Evolutionary conservation across 2,797 vertebrate genomes (phyloP), one percentile per base, ranked within the genome.

Genomic region (Vespertilio murinus): DNA sequence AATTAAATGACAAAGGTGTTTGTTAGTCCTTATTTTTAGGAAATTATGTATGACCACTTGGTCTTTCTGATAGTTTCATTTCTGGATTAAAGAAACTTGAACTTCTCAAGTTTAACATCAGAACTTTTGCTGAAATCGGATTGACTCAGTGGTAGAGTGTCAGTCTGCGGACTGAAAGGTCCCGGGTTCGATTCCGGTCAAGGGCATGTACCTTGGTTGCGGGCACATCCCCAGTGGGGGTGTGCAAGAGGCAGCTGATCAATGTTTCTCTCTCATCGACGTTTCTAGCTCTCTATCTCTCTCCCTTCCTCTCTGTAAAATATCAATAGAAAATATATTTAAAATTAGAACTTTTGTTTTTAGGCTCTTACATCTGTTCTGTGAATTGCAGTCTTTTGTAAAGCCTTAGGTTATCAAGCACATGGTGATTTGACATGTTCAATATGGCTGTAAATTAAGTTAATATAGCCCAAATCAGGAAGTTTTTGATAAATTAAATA

Each of bases 401-500:
- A 71, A 94, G 8, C 40, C n/a, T 74, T 90, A 42, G 40, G 38
- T 92, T 75, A 77, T 70, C 30, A 54, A 47, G 7, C 38, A 64
- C 22, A 52, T 90, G 30, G 71, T 30, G 4, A 89, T 89, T 77
- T 92, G 40, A 77, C 92, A 14, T 79, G 69, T 67, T 38, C 56
- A 67, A 28, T 85, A 86, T 23, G 38, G 3, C 23, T 80, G 86
- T 94, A 65, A 85, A 35, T 61, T 84, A 91, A 54, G 25, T 88
- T 82, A 81, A 70, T 86, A 3, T 67, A 40, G 40, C 33, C 74
- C 23, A 84, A 85, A 94, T 95, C 52, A 90, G n/a, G n/a, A 92
- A 88, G 4, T 47, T 94, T 92, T 77, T 67, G 1, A 88, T 82
- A 82, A 81, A 23, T 80, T 83, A 82, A 95, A 64, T 74, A 56